Conservation (phyloP, 2,888 invertebrate species). For the Melitaea athalia region DNA sequence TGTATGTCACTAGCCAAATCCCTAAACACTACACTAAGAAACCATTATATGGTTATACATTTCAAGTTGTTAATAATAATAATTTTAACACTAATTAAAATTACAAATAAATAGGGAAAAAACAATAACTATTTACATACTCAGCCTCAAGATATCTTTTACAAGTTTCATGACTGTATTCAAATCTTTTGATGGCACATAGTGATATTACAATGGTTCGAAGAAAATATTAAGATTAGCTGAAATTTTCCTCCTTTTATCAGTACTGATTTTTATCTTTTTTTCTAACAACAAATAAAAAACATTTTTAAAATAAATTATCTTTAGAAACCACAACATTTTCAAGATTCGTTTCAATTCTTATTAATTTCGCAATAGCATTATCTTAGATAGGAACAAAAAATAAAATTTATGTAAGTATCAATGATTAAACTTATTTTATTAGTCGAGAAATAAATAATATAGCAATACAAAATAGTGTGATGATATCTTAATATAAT, state of each 20-base stretch:
- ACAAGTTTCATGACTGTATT: conserved; percentile 26
- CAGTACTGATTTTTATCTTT: conserved; percentile 1
- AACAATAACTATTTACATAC: conserved; percentile 66
- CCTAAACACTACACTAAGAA: conserved; percentile 45
- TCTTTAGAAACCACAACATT: conserved; percentile 19
- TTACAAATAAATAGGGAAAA: conserved; percentile 67
- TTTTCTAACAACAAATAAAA: conserved; percentile 22
- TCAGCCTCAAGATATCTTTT: conserved; percentile 68
- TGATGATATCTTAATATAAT: conserved; percentile 72
- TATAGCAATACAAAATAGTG: conserved; percentile 69
- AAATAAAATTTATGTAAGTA: conserved; percentile 47
- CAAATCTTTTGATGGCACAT: conserved; percentile 42
- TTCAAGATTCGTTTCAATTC: conserved; percentile 25
- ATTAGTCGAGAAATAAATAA: conserved; percentile 72
- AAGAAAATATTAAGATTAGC: not conserved
- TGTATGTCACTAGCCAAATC: conserved; percentile 63
- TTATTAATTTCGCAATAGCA: conserved; percentile 18
- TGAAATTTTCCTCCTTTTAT: not conserved
- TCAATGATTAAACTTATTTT: conserved; percentile 51
- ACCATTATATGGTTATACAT: conserved; percentile 63
- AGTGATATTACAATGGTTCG: conserved; percentile 14
- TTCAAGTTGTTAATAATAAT: conserved; percentile 47
- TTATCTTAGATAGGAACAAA: conserved; percentile 49
- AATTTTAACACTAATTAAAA: conserved; percentile 52
- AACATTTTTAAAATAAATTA: conserved; percentile 23